phyloP scores from a whole-genome alignment of 1,140 invertebrate species.

The Drosophila parabipectinata region DNA sequence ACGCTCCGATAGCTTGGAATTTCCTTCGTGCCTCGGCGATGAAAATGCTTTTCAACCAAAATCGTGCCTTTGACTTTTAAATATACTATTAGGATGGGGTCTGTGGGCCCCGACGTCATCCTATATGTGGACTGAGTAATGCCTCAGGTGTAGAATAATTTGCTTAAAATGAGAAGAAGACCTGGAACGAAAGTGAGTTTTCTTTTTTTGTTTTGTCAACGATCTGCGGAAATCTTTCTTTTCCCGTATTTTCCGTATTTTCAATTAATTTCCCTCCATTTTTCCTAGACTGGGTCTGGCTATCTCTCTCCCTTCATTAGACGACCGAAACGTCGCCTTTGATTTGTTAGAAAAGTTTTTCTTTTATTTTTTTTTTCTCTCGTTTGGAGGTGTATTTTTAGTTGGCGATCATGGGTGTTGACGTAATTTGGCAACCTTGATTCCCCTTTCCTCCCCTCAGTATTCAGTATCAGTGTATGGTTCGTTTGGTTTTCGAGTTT shows the following conservation, averaged over 20 bases:
- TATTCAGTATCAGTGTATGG: conserved; percentile 20
- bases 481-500: conserved; percentile 35
- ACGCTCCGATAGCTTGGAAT: conserved; percentile 47
- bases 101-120: too few species aligned
- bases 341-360: conserved; percentile 59
- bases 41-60: conserved; percentile 22
- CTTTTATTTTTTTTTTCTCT: conserved; percentile 6
- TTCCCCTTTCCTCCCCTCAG: conserved; percentile 54
- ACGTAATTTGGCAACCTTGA: conserved; percentile 82
- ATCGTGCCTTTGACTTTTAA: conserved; percentile 75
- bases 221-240: conserved; percentile 60
- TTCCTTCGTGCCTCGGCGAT: conserved; percentile 40
- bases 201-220: conserved; percentile 60
- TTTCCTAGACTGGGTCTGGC: conserved; percentile 12
- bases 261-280: conserved; percentile 63
- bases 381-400: conserved; percentile 60
- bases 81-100: conserved; percentile 26
- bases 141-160: conserved; percentile 40
- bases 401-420: conserved; percentile 70
- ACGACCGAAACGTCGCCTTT: conserved; percentile 72
- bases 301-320: conserved; percentile 23
- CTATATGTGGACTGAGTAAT: conserved; percentile 28
- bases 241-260: conserved; percentile 34
- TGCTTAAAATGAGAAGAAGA: conserved; percentile 14
- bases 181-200: conserved; percentile 47